Evolutionary conservation across 2,113 vertebrate species (phyloP).

Genomic region (Eolophus roseicapilla): DNA sequence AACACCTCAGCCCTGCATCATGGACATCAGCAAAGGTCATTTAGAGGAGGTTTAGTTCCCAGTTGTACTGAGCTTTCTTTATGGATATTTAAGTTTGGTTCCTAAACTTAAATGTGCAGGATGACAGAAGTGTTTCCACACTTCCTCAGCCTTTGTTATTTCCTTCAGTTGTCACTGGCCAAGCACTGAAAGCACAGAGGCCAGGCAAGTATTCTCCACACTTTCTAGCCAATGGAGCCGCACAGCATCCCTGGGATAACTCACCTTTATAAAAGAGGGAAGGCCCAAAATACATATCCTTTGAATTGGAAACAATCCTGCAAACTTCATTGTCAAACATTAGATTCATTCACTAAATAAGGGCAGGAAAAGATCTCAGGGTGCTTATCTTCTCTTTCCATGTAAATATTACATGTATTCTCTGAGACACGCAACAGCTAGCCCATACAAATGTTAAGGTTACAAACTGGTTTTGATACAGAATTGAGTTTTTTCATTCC

Average conservation of each 20-base stretch:
- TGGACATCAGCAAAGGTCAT: slow-evolving; percentile 54
- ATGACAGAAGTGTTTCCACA: not conserved
- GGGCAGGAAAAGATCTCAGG: not conserved
- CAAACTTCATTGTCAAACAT: not conserved
- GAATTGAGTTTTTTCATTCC: not conserved
- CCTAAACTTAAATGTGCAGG: slow-evolving; percentile 13
- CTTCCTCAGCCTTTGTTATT: not conserved
- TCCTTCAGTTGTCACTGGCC: not conserved
- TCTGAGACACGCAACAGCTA: not conserved
- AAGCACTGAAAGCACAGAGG: not conserved
- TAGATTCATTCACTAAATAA: not conserved
- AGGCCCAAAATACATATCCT: not conserved
- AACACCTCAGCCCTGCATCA: slow-evolving; percentile 50
- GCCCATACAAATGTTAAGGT: not conserved
- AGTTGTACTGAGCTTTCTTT: slow-evolving; percentile 53
- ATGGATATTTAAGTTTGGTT: slow-evolving; percentile 36
- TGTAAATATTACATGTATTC: not conserved
- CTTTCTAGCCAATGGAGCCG: not conserved
- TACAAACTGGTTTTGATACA: not conserved
- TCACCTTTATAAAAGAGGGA: not conserved
- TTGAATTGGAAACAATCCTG: not conserved
- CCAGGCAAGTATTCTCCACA: not conserved
- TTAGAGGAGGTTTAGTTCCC: slow-evolving; percentile 55
- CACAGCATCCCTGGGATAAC: not conserved
- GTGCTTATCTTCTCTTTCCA: not conserved